Evolutionary conservation across 2,888 invertebrate species (phyloP), one percentile per base, ranked within the genome.

Genomic region (Callosobruchus maculatus): DNA sequence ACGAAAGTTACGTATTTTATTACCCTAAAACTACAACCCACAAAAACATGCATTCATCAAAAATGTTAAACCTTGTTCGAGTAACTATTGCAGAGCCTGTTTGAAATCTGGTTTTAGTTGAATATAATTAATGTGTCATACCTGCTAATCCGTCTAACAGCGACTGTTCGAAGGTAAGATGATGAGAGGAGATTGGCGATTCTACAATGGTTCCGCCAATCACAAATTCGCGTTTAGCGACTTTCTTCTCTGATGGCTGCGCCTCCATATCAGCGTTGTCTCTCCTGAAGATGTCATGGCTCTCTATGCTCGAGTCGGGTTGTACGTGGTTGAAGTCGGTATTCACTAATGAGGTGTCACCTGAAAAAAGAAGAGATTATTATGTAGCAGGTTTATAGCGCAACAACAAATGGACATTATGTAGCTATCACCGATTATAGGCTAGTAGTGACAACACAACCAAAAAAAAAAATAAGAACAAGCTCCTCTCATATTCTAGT

Each of bases 181-280:
- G 67, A 2, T 72, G 71, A 7, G 73, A 30, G 20, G 31, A 2
- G 21, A 67, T 21, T 49, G 71, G 71, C n/a, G 79, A 80, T 78
- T 94, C 93, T 0, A 93, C 87, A 70, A 94, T 87, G 0, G 92
- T 90, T 0, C 93, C 94, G 77, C 93, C 93, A 0, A 91, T 89
- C 5, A 94, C 83, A 0, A 93, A 88, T 0, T 92, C 94, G 0
- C 94, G 90, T 80, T 94, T 93, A 71, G 89, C 89, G 3, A 77
- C 72, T 21, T 78, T 76, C 84, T 72, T 79, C n/a, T 22, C 75
- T 0, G 22, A 26, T 3, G 21, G 21, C 68, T 79, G 80, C 0
- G 79, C 81, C 9, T 69, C 49, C 26, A 68, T 71, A 70, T 77
- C 77, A 20, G 76, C 74, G 69, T 79, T 80, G 4, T 81, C 76